phyloP scores from a whole-genome alignment of 2,888 invertebrate genomes.

The Schizaphis graminum region DNA sequence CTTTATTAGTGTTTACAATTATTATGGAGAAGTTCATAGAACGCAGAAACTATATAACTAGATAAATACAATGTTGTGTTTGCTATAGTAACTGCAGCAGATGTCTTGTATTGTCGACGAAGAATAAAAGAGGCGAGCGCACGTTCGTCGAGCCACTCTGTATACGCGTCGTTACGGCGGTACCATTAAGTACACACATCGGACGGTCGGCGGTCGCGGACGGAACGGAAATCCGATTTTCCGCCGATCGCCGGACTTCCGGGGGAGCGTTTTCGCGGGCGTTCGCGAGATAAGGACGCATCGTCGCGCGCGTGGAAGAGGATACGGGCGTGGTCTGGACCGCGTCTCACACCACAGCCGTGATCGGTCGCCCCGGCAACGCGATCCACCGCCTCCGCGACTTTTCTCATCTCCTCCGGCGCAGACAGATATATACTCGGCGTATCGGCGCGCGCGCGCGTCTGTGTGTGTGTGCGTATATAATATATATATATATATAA shows the following conservation, averaged over 20 bases:
- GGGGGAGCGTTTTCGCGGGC: neutral
- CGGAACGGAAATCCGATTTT: conserved; percentile 6
- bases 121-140: neutral
- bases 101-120: neutral
- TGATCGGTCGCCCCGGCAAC: conserved; percentile 56
- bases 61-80: neutral
- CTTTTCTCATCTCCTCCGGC: conserved; percentile 24
- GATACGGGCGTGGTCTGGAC: conserved; percentile 37
- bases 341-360: neutral
- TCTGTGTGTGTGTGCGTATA: too few relatives aligned
- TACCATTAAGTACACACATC: neutral
- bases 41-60: neutral
- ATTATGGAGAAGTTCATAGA: neutral
- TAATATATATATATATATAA: neutral
- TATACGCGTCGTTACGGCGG: neutral
- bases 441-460: neutral
- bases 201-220: neutral
- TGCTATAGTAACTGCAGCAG: neutral
- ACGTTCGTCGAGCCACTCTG: neutral
- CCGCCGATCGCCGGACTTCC: neutral
- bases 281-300: conserved; percentile 19
- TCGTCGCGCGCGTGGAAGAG: neutral
- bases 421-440: neutral
- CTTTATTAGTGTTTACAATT: neutral
- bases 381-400: conserved; percentile 2